Base-by-base conservation (phyloP, 1,140 invertebrate species). In the Bacillus rossius region DNA sequence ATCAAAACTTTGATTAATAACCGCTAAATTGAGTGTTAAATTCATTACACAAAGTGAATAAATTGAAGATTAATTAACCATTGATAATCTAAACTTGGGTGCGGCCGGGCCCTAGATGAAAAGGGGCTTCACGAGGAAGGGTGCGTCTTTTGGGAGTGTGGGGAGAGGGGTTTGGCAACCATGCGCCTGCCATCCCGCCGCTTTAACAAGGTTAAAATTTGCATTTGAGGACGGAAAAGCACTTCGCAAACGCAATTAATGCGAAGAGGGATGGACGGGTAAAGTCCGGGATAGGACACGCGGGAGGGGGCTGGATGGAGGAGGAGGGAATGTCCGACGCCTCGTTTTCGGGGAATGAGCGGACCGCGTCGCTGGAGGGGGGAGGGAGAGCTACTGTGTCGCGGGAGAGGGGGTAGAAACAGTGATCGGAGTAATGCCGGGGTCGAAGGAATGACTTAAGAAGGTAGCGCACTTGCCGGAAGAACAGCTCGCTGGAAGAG, bases 11-110 rank as follows among this genome's bases (percentile, higher is more conserved):
- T 73, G 67, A 75, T 75, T 75, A 75, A 75, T 75, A 73, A 73
- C 70, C 72, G 66, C 71, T 68, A 73, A 75, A 75, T 75, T 75
- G 73, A 75, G 73, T 73, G 73, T 75, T 75, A 75, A 75, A 75
- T 75, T 75, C 72, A 73, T 75, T 75, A 75, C 66, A 73, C 69
- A 75, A 75, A 75, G 73, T 73, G 73, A 75, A 75, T 73, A 75
- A 75, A 75, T 75, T 75, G 73, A 72, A 75, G 71, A 73, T 75
- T 73, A 75, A 75, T 75, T 75, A 75, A 75, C 70, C 73, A 75
- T 75, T 75, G 73, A 75, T 75, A 73, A 75, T 61, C 72, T 75
- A 73, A 73, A 73, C 71, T 73, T 69, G 71, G 69, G 72, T 69
- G 69, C 67, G 70, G 57, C 67, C 66, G 67, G 66, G 29, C 29